These are phyloP conservation scores for Galagoides demidoff DNA, from an alignment of 2,797 vertebrate genomes.

Conservation along the genomic window DNA sequence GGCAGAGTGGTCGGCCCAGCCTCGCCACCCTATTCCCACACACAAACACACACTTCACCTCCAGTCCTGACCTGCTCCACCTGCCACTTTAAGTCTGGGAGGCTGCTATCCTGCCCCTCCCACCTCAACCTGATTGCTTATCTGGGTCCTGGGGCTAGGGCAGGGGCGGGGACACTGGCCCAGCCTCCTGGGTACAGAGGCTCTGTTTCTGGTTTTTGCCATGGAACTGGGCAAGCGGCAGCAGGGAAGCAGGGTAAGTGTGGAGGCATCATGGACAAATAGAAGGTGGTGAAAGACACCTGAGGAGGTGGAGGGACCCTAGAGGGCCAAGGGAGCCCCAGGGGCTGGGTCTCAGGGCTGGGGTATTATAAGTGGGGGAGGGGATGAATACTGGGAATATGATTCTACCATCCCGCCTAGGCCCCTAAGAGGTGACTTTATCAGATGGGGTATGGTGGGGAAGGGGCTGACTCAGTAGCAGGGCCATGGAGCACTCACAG, in stretches of 20 bases:
- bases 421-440: background rate
- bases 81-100: slow-evolving; percentile 76
- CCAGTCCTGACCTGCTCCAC: slow-evolving; percentile 70
- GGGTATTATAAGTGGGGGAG: background rate
- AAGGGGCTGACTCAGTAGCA: background rate
- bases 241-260: slow-evolving; percentile 66
- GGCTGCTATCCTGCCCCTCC: slow-evolving; percentile 51
- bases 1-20: background rate
- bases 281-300: background rate
- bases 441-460: background rate
- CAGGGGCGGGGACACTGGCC: background rate
- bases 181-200: slow-evolving; percentile 38
- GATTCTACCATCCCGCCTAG: background rate
- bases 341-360: background rate
- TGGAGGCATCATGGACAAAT: background rate
- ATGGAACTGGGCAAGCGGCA: slow-evolving; percentile 52
- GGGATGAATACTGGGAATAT: background rate
- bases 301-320: background rate
- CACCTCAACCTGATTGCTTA: slow-evolving; percentile 66
- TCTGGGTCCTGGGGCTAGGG: slow-evolving; percentile 71
- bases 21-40: background rate
- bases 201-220: slow-evolving; percentile 63
- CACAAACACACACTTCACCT: background rate
- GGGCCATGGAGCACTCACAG: background rate
- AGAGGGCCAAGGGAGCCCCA: background rate